These are phyloP conservation scores for Brachycybe producta DNA, from an alignment of 2,888 invertebrate species.

Conservation along the genomic window DNA sequence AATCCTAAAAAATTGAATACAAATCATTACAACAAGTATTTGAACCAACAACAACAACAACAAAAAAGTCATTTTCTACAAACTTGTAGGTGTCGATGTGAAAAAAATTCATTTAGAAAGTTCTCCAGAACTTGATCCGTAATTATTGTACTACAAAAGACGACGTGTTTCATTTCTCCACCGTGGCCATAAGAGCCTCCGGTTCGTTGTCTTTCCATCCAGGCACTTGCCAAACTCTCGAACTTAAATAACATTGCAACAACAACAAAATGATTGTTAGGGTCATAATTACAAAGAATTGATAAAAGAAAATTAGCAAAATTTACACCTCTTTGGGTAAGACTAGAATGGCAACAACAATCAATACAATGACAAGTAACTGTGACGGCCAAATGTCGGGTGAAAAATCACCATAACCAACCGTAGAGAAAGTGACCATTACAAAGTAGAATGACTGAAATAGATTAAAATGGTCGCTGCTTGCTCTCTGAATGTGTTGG, in stretches of 20 bases:
- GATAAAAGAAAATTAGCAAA: not conserved
- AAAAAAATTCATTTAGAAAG: conserved; percentile 41
- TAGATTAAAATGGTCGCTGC: conserved; percentile 30
- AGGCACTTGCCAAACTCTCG: conserved; percentile 38
- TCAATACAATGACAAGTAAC: conserved; percentile 38
- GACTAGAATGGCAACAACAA: conserved; percentile 36
- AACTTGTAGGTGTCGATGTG: conserved; percentile 37
- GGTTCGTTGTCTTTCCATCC: conserved; percentile 38
- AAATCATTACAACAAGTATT: not conserved
- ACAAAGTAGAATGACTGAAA: conserved; percentile 40
- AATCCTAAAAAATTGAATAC: conserved; percentile 28
- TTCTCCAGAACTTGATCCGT: conserved; percentile 38
- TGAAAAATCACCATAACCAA: conserved; percentile 37
- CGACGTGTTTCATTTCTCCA: conserved; percentile 38
- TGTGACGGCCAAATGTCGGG: conserved; percentile 40
- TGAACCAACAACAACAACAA: conserved; percentile 19
- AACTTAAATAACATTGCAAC: conserved; percentile 27
- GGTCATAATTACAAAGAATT: not conserved
- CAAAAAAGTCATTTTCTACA: not conserved
- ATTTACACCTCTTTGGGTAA: conserved; percentile 37
- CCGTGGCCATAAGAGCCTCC: conserved; percentile 37
- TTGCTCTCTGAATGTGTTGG: conserved; percentile 39
- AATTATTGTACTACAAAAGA: conserved; percentile 33
- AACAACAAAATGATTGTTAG: not conserved
- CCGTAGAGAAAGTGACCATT: conserved; percentile 40